Conservation (phyloP, 2,797 vertebrate species). For the Siniperca scherzeri region DNA sequence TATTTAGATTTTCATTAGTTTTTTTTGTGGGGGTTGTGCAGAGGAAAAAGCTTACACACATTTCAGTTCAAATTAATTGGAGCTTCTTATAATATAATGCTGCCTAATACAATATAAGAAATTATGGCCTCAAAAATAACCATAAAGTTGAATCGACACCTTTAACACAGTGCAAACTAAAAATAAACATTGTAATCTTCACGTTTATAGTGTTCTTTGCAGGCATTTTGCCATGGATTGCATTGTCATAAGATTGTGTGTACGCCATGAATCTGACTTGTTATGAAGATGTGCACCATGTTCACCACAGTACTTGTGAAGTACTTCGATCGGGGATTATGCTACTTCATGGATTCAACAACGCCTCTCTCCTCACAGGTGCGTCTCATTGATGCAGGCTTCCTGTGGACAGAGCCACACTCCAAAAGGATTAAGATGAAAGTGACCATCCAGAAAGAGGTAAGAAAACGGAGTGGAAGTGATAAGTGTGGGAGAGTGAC, state of each 20-base stretch:
- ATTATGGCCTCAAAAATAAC: neutral
- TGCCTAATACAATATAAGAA: neutral
- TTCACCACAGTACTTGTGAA: neutral
- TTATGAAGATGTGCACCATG: neutral
- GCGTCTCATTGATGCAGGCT: constrained; percentile 95
- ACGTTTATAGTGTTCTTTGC: neutral
- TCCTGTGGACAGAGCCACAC: constrained; percentile 99
- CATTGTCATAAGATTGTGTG: neutral
- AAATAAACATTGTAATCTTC: neutral
- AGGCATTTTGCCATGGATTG: neutral
- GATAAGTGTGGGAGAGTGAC: constrained; percentile 32
- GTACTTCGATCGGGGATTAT: neutral
- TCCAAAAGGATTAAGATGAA: constrained; percentile 98
- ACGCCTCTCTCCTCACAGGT: constrained; percentile 83
- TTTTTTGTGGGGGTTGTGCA: neutral
- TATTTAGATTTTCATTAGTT: neutral
- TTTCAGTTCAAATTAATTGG: neutral
- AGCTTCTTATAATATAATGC: neutral
- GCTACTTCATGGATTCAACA: constrained; percentile 1
- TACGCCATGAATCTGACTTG: neutral
- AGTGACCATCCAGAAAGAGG: constrained; percentile 98
- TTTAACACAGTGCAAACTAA: neutral
- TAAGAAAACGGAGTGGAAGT: constrained; percentile 64
- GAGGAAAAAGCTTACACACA: neutral
- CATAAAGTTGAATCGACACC: neutral